Evolutionary conservation across 2,797 vertebrate genomes (phyloP).

Genomic region (Gephyroberyx darwinii): DNA sequence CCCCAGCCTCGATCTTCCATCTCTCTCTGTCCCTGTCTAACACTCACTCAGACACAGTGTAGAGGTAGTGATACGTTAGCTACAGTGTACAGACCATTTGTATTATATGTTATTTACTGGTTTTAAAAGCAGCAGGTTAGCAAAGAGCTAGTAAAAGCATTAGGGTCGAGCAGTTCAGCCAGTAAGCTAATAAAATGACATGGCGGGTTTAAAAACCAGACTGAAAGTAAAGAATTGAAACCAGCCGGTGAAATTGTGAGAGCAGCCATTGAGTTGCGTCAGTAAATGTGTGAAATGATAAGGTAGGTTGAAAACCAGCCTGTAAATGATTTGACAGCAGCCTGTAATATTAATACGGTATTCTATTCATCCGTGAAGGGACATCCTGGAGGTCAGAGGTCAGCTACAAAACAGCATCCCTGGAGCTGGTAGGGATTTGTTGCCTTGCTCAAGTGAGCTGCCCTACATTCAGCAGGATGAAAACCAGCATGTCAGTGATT

Average conservation of each 20-base stretch:
- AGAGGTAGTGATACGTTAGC: no score
- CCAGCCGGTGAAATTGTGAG: neutral
- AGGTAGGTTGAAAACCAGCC: neutral
- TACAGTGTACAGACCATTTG: constrained; percentile 16
- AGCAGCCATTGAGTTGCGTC: neutral
- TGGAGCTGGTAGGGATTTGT: neutral
- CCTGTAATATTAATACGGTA: neutral
- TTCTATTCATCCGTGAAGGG: constrained; percentile 6
- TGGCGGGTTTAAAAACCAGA: neutral
- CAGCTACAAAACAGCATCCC: neutral
- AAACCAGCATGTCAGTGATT: neutral
- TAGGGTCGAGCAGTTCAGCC: neutral
- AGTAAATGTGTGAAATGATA: neutral
- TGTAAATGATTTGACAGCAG: neutral
- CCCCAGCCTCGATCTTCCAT: constrained; percentile 57
- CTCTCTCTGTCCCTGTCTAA: constrained; percentile 45
- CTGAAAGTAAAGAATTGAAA: neutral
- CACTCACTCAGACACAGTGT: constrained; percentile 13
- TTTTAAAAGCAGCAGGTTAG: constrained; percentile 11
- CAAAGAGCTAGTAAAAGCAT: neutral
- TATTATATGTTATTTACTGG: constrained; percentile 5
- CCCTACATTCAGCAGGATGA: neutral
- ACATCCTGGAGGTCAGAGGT: constrained; percentile 23
- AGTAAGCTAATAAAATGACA: neutral
- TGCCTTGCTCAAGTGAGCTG: neutral